Evolutionary conservation across 92 coral and sea anemone species (phyloP), one percentile per base, ranked within the genome.

Genomic region (Anthopleura xanthogrammica): DNA sequence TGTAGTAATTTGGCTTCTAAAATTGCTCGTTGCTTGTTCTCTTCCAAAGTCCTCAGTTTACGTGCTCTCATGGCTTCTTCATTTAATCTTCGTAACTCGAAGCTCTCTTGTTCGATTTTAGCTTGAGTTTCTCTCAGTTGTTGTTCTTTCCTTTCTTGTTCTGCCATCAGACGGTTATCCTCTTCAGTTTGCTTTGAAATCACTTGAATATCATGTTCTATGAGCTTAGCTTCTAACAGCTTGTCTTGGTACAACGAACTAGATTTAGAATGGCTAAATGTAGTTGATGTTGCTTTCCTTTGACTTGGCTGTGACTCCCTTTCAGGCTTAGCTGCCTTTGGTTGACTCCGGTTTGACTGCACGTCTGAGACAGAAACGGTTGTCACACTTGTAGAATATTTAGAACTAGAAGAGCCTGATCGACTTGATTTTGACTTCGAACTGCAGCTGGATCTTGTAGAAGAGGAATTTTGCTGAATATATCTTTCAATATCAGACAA

Each of bases 1-100:
- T 76, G 52, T 40, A 87, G 74, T 52, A 87, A 86, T 77, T 82
- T 65, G 46, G 86, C 86, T 5, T 81, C 90, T 56, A 82, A 36
- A 41, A 39, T 68, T 60, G 85, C 85, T 75, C 89, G 46, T 19
- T 62, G 76, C 40, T 62, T 80, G 17, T 16, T 80, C 14, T 80
- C 83, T 62, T 60, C 75, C 41, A 65, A 56, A 2, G 74, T 48
- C 40, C 83, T 60, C 0, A 65, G 12, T 36, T 80, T 65, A 0
- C 76, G 72, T 9, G 68, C 71, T 20, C 72, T n/a, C 72, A 78
- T 78, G 55, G 82, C 8, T 40, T 78, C 72, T 60, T 78, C 82
- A 55, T 78, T 78, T 55, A 60, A 23, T n/a, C 23, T 52, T 78
- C 72, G 71, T 0, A 78, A 43, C 13, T 78, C 82, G 23, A 78